Evolutionary conservation across 2,888 invertebrate genomes (phyloP), one percentile per base, ranked within the genome.

Genomic region (Noctua janthina): DNA sequence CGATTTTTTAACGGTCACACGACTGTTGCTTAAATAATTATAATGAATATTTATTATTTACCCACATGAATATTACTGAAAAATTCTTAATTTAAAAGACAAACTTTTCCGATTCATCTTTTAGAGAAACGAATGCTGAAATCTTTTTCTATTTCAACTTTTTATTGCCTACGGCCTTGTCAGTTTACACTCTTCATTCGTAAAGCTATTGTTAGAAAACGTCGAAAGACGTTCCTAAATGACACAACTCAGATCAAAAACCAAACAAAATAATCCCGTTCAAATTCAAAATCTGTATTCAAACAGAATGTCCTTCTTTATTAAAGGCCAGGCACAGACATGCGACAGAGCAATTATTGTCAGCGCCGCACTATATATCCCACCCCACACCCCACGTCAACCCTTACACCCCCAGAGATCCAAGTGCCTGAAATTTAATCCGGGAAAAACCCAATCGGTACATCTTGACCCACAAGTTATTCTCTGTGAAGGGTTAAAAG

Each of bases 381-480:
- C 35, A 78, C 39, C 78, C 56, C 23, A 23, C 76, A 56, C 74
- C 71, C 73, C 35, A 69, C 43, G 74, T 81, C 85, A 89, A 90
- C 87, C 89, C 88, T 88, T 83, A 71, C 81, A 74, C 79, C 81
- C 81, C 68, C 11, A 70, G 76, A 83, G 82, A 85, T 74, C 71
- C 83, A 79, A 87, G 88, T 88, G 87, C 85, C 87, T 87, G 78
- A 87, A 90, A 90, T 90, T 90, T 90, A 89, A 90, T 90, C 84
- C 84, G 73, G 84, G 90, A 88, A 90, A 90, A 90, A 90, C 87
- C 87, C 89, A 88, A 90, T 89, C 83, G 87, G 85, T 87, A 87
- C 85, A 84, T 87, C 90, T 87, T 89, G 89, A 90, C 85, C 91
- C 88, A 71, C 79, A 85, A 90, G 89, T 85, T 85, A 85, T 87